Base-by-base conservation (phyloP, 2,113 vertebrate species). In the Rhinolophus sinicus region DNA sequence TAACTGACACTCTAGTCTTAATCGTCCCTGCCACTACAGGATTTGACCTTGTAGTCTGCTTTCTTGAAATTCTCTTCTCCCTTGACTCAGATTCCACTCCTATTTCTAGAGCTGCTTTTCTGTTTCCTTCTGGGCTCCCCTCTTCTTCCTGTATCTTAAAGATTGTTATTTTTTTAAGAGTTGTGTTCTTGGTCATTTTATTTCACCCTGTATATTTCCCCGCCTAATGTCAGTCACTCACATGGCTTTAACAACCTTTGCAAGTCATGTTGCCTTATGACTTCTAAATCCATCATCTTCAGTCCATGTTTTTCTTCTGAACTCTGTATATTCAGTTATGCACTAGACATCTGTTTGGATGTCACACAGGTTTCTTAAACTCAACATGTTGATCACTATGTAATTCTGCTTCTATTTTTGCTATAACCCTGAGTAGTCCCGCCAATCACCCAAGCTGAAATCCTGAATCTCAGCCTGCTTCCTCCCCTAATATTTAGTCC, bases 41-140 rank as follows among this genome's bases (percentile, higher is more conserved):
- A 73, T 81, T 44, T 81, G 58, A 58, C 40, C 58, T 52, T 28
- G 13, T 62, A 26, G 44, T 93, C 24, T 26, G 44, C 54, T 80
- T 86, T 93, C 40, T 72, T 73, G 38, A 94, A 73, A 80, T 86
- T 86, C 62, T 76, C 50, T 33, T 60, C 24, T 90, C 80, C 15
- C 33, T 80, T 65, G 30, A 58, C 24, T 52, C 70, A 47, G 22
- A n/a, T 44, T 38, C 70, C 26, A 56, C 14, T 72, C 44, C 33
- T 90, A 4, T 72, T 69, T 73, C 13, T 93, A 65, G 47, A 24
- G 14, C 80, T 58, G 10, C 72, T 80, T 73, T 90, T 84, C 28
- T 47, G 16, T 72, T 52, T 77, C 8, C 30, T 90, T 82, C 22
- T 54, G 52, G 14, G 52, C 52, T 70, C 11, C 10, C 35, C 13